Conservation (phyloP, 1,140 invertebrate species). For the Gonioctena quinquepunctata region DNA sequence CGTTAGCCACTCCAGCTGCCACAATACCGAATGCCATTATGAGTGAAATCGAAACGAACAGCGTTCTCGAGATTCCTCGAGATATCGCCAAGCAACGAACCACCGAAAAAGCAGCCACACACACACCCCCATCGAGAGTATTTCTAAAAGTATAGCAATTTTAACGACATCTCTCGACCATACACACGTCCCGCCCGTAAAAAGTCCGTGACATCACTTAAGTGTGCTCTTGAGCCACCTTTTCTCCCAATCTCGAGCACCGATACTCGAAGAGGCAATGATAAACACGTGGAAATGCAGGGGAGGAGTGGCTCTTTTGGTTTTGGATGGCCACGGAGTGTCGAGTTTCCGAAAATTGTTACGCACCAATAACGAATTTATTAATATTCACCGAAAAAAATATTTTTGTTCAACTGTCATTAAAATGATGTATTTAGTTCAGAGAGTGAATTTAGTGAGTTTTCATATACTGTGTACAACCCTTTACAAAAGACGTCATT, state of each 20-base stretch:
- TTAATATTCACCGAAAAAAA: too few species aligned
- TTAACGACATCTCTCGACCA: background rate
- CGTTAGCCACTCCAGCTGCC: background rate
- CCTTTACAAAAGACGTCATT: too few species aligned
- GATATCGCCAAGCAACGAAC: background rate
- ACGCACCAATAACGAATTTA: too few species aligned
- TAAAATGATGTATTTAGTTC: too few species aligned
- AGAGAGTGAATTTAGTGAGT: too few species aligned
- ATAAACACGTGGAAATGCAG: conserved; percentile 11
- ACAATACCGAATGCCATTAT: background rate
- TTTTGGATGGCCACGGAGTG: too few species aligned
- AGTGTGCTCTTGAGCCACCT: conserved; percentile 5
- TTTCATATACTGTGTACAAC: too few species aligned
- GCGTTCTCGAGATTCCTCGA: background rate
- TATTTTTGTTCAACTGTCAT: too few species aligned
- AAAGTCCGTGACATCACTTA: conserved; percentile 11
- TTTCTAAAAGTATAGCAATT: background rate
- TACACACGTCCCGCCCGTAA: background rate
- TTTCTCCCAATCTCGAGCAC: conserved; percentile 8
- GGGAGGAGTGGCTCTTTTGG: background rate
- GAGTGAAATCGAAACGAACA: background rate
- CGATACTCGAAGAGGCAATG: conserved; percentile 5
- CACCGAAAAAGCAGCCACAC: background rate
- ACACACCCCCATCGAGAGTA: background rate
- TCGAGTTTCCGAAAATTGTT: too few species aligned